Evolutionary conservation across 1,140 invertebrate species (phyloP), one percentile per base, ranked within the genome.

Genomic region (Patella vulgata): DNA sequence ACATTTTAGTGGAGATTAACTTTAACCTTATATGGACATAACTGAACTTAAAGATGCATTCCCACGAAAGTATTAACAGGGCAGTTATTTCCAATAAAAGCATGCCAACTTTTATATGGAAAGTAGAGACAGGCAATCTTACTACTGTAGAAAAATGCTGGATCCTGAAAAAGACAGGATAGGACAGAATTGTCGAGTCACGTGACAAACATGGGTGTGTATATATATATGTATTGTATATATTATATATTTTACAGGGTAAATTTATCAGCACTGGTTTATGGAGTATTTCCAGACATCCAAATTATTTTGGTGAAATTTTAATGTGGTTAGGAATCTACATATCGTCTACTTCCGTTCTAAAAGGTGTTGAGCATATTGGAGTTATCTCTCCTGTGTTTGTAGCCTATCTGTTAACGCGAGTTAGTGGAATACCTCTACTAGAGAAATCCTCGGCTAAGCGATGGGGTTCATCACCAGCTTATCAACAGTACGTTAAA

Each of bases 221-320:
- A n/a, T n/a, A n/a, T n/a, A n/a, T n/a, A n/a, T n/a, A n/a, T n/a
- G n/a, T n/a, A n/a, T n/a, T n/a, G n/a, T n/a, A n/a, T n/a, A n/a
- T n/a, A n/a, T n/a, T n/a, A 36, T 8, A 36, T 36, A 36, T 43
- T 33, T 66, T 74, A 4, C 54, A 80, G 78, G 75, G 71, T 21
- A 69, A 68, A 42, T 81, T 79, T 60, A 81, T 81, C 11, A 46
- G 39, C 4, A 48, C 61, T 53, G 92, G 94, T 9, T 83, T 97
- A 11, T 97, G 95, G 95, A 89, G 90, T 48, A 76, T 95, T 12
- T 95, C 93, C 0, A 88, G 94, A 58, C 94, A 97, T 85, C 95
- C 95, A 0, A 97, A 97, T 81, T 97, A 97, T 78, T 95, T 97
- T 81, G 95, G 95, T 1, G 95, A 97, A 85, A 93, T 97, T 31